Conservation (phyloP, 2,888 invertebrate genomes). For the Aphodius sticticus region DNA sequence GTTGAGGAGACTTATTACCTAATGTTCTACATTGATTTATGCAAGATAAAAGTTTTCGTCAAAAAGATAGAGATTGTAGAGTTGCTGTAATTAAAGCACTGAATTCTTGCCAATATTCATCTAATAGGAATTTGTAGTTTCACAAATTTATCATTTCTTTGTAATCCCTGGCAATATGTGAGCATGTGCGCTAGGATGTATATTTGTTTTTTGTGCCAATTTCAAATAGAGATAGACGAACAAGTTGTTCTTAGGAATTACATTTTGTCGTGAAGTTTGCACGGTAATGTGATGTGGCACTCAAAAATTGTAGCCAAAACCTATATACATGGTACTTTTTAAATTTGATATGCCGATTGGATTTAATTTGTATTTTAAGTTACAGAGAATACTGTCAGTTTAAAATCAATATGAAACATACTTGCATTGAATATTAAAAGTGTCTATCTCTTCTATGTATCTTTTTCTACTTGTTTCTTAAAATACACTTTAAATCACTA, state of each 20-base stretch:
- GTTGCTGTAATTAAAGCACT: background rate
- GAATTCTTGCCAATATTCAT: background rate
- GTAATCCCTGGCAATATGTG: background rate
- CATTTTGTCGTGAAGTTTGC: constrained; percentile 5
- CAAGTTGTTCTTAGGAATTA: background rate
- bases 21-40: background rate
- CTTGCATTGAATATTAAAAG: background rate
- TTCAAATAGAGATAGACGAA: constrained; percentile 5
- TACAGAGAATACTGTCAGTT: background rate
- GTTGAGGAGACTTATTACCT: background rate
- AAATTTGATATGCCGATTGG: constrained; percentile 6
- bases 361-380: constrained; percentile 4
- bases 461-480: background rate
- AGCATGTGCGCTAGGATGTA: constrained; percentile 6
- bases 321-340: constrained; percentile 19
- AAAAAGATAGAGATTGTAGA: constrained; percentile 6
- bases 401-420: background rate
- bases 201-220: constrained; percentile 15
- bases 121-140: background rate
- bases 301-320: constrained; percentile 1
- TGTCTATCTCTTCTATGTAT: background rate
- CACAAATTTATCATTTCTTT: background rate
- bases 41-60: background rate
- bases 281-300: constrained; percentile 25
- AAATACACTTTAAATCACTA: background rate